Evolutionary conservation across 2,888 invertebrate genomes (phyloP).

Genomic region (Idaea aversata): DNA sequence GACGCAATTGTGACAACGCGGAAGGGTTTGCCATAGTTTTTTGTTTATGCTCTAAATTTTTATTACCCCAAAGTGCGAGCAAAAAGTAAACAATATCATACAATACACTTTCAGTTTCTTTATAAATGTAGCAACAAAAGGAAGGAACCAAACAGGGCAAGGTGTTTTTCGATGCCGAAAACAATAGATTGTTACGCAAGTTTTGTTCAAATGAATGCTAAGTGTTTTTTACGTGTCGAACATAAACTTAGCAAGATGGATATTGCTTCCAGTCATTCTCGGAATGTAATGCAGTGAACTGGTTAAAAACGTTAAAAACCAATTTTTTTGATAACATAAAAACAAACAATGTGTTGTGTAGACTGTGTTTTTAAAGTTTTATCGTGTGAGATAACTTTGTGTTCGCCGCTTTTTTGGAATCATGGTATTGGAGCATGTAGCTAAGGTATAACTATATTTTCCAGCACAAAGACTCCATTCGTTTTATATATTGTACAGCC

Average conservation of each 20-base stretch:
- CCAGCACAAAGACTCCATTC: conserved; percentile 17
- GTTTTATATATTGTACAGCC: conserved; percentile 21
- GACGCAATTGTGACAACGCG: conserved; percentile 63
- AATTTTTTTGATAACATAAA: conserved; percentile 50
- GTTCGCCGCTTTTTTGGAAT: conserved; percentile 30
- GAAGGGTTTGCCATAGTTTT: conserved; percentile 64
- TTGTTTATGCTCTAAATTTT: conserved; percentile 76
- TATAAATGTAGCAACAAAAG: conserved; percentile 64
- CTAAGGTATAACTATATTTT: conserved; percentile 31
- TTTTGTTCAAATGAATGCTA: conserved; percentile 58
- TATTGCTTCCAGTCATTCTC: conserved; percentile 46
- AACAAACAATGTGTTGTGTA: conserved; percentile 32
- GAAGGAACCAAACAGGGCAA: conserved; percentile 46
- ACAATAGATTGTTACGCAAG: conserved; percentile 60
- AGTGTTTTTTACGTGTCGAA: conserved; percentile 31
- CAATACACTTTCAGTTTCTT: conserved; percentile 79
- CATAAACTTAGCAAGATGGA: conserved; percentile 33
- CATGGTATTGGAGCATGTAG: conserved; percentile 23
- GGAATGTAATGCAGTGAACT: conserved; percentile 37
- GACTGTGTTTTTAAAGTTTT: conserved; percentile 34
- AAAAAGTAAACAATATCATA: conserved; percentile 56
- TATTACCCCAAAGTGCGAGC: conserved; percentile 62
- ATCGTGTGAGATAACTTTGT: conserved; percentile 39
- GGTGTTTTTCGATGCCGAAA: conserved; percentile 72
- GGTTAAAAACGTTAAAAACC: conserved; percentile 24